Evolutionary conservation across 35 echinoderm and acorn worm genomes (phyloP).

Genomic region (Ophioderma brevispina): DNA sequence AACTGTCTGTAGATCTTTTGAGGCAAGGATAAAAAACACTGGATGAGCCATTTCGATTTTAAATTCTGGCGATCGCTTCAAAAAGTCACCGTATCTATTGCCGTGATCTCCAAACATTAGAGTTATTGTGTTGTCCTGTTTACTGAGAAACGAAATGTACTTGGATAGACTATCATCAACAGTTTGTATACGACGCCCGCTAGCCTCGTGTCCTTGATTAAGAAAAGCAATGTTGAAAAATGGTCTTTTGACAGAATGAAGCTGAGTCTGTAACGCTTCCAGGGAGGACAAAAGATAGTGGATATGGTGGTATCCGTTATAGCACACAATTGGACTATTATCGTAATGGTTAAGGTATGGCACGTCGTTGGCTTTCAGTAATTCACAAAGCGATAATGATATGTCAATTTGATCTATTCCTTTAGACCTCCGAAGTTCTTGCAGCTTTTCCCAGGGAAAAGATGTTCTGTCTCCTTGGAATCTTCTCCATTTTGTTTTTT

Average conservation of each 20-base stretch:
- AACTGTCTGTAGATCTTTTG: constrained; percentile 31
- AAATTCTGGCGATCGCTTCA: constrained; percentile 53
- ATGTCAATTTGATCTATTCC: constrained; percentile 63
- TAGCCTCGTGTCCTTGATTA: constrained; percentile 69
- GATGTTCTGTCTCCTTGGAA: constrained; percentile 26
- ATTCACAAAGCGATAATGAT: constrained; percentile 78
- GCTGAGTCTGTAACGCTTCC: constrained; percentile 34
- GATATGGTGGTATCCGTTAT: constrained; percentile 74
- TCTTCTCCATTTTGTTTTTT: constrained; percentile 6
- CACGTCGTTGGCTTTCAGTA: constrained; percentile 58
- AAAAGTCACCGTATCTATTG: constrained; percentile 69
- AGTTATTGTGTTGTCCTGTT: constrained; percentile 65
- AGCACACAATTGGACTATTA: constrained; percentile 57
- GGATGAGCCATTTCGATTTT: constrained; percentile 87
- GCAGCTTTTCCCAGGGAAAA: neutral
- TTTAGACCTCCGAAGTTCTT: constrained; percentile 19
- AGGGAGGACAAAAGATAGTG: constrained; percentile 75
- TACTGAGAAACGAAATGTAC: constrained; percentile 46
- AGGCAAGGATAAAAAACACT: constrained; percentile 61
- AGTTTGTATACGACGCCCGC: constrained; percentile 58
- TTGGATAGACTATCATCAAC: constrained; percentile 59
- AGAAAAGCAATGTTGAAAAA: constrained; percentile 62
- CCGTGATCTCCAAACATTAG: constrained; percentile 85
- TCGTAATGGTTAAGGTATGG: constrained; percentile 43
- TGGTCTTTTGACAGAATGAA: constrained; percentile 23